Evolutionary conservation across 2,888 invertebrate genomes (phyloP).

Genomic region (Drosophila pseudotakahashii): DNA sequence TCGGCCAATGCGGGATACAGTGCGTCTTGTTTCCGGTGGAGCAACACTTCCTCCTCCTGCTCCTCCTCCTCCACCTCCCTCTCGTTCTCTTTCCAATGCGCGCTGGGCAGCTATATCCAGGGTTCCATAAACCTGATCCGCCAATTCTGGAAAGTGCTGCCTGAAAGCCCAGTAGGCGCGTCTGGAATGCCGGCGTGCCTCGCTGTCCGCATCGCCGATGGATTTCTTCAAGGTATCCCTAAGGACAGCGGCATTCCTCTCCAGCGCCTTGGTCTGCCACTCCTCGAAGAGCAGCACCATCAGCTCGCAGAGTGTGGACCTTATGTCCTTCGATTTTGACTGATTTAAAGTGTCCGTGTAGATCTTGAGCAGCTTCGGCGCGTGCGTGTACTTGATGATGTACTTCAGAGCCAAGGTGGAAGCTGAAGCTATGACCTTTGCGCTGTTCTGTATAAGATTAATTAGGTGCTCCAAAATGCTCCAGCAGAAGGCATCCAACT

Average conservation of each 20-base stretch:
- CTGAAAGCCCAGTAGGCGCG: conserved; percentile 96
- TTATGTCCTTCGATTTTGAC: conserved; percentile 96
- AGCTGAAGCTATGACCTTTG: conserved; percentile 96
- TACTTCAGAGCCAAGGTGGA: conserved; percentile 94
- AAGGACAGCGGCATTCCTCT: conserved; percentile 90
- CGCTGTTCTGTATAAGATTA: conserved; percentile 96
- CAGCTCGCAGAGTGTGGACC: conserved; percentile 91
- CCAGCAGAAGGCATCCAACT: conserved; percentile 94
- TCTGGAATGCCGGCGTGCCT: conserved; percentile 89
- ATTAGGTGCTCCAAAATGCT: conserved; percentile 93
- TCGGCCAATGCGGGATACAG: conserved; percentile 73
- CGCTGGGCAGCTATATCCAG: conserved; percentile 91
- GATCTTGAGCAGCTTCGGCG: conserved; percentile 91
- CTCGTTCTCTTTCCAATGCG: conserved; percentile 86
- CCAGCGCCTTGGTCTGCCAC: conserved; percentile 94
- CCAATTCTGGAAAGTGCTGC: conserved; percentile 95
- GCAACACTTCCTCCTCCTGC: conserved; percentile 41
- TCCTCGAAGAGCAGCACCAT: conserved; percentile 92
- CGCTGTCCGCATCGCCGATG: conserved; percentile 96
- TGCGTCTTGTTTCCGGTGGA: conserved; percentile 66
- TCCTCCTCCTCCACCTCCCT: conserved; percentile 73
- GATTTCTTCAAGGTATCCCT: conserved; percentile 94
- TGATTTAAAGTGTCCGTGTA: conserved; percentile 90
- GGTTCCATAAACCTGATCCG: conserved; percentile 92
- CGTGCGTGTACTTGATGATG: conserved; percentile 93